Conservation (phyloP, 2,888 invertebrate genomes). For the Augochlorella aurata region DNA sequence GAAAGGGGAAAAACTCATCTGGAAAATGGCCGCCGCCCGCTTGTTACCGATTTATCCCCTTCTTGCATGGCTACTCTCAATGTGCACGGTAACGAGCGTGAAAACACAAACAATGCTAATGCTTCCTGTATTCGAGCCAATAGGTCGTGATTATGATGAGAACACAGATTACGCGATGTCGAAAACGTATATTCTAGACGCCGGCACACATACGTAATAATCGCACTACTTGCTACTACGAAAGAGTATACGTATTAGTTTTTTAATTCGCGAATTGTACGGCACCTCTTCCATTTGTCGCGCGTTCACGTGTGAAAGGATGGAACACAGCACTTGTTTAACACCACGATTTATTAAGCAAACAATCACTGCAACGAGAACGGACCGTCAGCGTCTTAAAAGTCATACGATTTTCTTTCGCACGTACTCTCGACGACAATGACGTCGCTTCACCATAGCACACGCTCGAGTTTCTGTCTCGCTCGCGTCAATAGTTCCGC, state of each 20-base stretch:
- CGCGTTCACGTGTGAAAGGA: constrained; percentile 10
- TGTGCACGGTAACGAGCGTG: constrained; percentile 28
- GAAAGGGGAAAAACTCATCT: constrained; percentile 83
- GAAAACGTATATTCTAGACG: constrained; percentile 41
- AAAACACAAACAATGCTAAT: constrained; percentile 31
- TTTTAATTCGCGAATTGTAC: constrained; percentile 27
- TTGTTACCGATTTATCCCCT: constrained; percentile 77
- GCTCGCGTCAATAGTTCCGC: constrained; percentile 61
- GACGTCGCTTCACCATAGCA: constrained; percentile 82
- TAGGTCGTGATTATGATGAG: constrained; percentile 28
- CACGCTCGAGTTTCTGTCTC: constrained; percentile 67
- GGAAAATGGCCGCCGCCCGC: constrained; percentile 85
- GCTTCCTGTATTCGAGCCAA: constrained; percentile 15
- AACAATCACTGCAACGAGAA: constrained; percentile 33
- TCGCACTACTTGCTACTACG: constrained; percentile 46
- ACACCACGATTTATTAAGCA: constrained; percentile 13
- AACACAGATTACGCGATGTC: constrained; percentile 22
- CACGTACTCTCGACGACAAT: constrained; percentile 73
- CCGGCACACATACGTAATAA: constrained; percentile 60
- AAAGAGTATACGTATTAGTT: constrained; percentile 43
- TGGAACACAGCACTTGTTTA: constrained; percentile 10
- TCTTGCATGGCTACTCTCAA: constrained; percentile 68
- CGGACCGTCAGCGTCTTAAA: constrained; percentile 60
- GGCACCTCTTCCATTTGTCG: constrained; percentile 24
- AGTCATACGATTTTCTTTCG: constrained; percentile 72